A percentile compares a stretch with the other conserved stretches of the same genome.
These are phyloP conservation scores for Thymelicus acteon DNA, from an alignment of 2,888 invertebrate species.

Conservation along the genomic window DNA sequence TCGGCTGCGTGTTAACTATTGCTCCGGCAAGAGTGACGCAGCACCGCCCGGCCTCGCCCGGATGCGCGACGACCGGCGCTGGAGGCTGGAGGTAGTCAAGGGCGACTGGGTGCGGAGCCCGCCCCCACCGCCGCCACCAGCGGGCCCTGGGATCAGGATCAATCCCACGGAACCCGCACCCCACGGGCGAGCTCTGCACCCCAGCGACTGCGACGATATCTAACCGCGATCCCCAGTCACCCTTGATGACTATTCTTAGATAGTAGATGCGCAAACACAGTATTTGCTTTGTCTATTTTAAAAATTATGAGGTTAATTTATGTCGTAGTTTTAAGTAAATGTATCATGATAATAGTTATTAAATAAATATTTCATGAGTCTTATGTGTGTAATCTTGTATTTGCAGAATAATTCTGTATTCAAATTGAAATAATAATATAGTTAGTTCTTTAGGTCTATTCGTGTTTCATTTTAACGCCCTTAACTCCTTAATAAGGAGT, in stretches of 20 bases:
- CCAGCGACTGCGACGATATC: neutral
- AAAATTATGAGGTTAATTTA: neutral
- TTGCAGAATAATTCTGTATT: constrained; percentile 20
- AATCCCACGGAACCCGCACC: neutral
- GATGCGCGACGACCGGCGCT: neutral
- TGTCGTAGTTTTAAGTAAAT: neutral
- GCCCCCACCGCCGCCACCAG: neutral
- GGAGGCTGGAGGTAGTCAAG: neutral
- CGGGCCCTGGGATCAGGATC: neutral
- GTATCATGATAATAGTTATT: constrained; percentile 23
- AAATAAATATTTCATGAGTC: constrained; percentile 15
- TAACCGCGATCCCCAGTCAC: neutral
- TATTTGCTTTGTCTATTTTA: neutral
- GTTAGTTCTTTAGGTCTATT: constrained; percentile 19
- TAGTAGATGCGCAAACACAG: neutral
- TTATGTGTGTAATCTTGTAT: constrained; percentile 28
- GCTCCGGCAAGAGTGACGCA: neutral
- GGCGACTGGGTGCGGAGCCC: constrained; percentile 1
- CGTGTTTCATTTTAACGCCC: constrained; percentile 20
- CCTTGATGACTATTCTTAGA: neutral
- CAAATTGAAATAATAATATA: constrained; percentile 28
- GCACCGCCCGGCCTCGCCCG: constrained; percentile 3
- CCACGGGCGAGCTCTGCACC: neutral
- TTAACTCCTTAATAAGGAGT: too few relatives aligned
- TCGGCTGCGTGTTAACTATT: neutral